Base-by-base conservation (phyloP, 2,113 vertebrate species). In the Dicentrarchus labrax region DNA sequence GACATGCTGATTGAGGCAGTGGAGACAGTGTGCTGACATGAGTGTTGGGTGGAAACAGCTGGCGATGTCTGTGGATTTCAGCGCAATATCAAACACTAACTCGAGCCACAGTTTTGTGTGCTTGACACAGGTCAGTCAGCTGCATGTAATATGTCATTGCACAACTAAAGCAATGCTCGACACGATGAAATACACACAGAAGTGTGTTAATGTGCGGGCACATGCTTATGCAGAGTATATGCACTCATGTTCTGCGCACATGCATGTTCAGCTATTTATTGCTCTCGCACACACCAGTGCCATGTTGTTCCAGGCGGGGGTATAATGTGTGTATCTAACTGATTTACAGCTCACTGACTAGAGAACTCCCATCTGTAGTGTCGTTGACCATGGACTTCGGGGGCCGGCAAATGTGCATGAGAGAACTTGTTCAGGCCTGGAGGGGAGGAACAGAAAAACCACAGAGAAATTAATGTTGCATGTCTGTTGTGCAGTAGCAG, bases 331-430 rank as follows among this genome's bases (percentile, higher is more conserved):
- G 51, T 76, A 80, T 84, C 10, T 16, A 72, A 56, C 67, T 80
- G 88, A 92, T 93, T 94, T 89, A 85, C 75, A 81, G 75, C 68
- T 88, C 15, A 22, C 51, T 72, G 54, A 76, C 53, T 62, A 70
- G 64, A 65, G 45, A 76, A 78, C 71, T 84, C 73, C 66, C 83
- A 85, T 78, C 53, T 87, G 65, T 78, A 81, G 30, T 78, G 76
- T 61, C 19, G 9, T 57, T 78, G 89, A 85, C 65, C 82, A 56
- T 62, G 22, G 15, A 66, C n/a, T 72, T 38, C 13, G 1, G 59
- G 65, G 80, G 60, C 62, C 0, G 12, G 30, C 48, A 75, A 77
- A 76, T 66, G 65, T 75, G 68, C 90, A 56, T 76, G 83, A 61
- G 30, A 69, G 50, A 89, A 77, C 79, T 75, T 69, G 85, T 86